Conservation (phyloP, 1,140 invertebrate species). For the Carcinoscorpius rotundicauda region DNA sequence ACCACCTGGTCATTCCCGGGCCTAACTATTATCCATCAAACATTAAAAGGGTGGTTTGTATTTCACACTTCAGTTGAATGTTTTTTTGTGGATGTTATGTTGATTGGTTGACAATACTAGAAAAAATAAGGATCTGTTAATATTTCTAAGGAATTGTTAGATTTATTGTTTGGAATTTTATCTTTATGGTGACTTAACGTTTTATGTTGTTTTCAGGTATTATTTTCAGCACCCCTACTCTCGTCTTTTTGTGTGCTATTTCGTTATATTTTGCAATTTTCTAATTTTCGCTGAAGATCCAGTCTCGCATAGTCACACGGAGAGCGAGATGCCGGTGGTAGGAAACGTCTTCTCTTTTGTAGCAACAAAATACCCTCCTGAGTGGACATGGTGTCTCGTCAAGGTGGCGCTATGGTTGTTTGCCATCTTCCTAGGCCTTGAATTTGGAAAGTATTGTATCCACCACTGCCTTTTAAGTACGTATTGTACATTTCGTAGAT, state of each 20-base stretch:
- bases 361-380: conserved; percentile 38
- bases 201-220: conserved; percentile 30
- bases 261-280: conserved; percentile 45
- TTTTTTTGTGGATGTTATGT: background rate
- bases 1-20: background rate
- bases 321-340: conserved; percentile 41
- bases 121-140: too few species aligned
- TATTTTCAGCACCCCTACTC: conserved; percentile 45
- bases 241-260: conserved; percentile 39
- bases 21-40: background rate
- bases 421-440: conserved; percentile 37
- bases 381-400: conserved; percentile 39
- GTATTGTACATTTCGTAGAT: conserved; percentile 6
- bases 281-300: conserved; percentile 46
- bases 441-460: conserved; percentile 40
- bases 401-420: conserved; percentile 41
- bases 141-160: background rate
- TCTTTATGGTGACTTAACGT: background rate
- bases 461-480: conserved; percentile 29
- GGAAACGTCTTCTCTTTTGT: conserved; percentile 44
- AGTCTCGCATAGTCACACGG: conserved; percentile 41
- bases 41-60: background rate
- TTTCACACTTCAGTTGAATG: background rate
- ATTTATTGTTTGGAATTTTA: background rate
- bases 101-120: background rate